Evolutionary conservation across 2,113 vertebrate species (phyloP).

Genomic region (Sialia sialis): DNA sequence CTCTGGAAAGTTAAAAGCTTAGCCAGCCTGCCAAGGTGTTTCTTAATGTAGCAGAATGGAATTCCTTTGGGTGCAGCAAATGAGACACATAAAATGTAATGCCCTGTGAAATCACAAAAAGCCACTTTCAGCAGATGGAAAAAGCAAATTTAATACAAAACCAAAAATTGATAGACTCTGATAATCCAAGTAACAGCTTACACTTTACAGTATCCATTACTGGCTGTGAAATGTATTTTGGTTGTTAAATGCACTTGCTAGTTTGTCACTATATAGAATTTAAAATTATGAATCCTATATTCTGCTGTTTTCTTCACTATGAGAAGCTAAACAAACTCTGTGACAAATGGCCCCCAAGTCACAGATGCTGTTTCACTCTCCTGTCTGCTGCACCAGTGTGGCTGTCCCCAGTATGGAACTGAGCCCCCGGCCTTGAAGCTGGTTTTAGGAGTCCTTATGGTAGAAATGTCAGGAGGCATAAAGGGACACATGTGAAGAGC

Average conservation of each 20-base stretch:
- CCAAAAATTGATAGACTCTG: conserved; percentile 26
- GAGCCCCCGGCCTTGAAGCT: not conserved
- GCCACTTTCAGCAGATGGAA: conserved; percentile 53
- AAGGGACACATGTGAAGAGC: not conserved
- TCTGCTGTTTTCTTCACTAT: not conserved
- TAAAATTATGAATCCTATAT: not conserved
- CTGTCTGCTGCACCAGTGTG: not conserved
- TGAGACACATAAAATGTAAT: conserved; percentile 78
- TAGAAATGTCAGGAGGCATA: not conserved
- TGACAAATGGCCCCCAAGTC: not conserved
- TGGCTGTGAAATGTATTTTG: not conserved
- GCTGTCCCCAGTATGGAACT: not conserved
- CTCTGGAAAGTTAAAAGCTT: conserved; percentile 35
- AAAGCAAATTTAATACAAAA: conserved; percentile 49
- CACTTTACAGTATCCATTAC: conserved; percentile 42
- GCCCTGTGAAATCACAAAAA: conserved; percentile 79
- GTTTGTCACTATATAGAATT: conserved; percentile 5
- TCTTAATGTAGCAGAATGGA: conserved; percentile 75
- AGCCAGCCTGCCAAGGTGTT: conserved; percentile 6
- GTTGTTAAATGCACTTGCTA: conserved; percentile 31
- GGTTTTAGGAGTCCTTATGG: not conserved
- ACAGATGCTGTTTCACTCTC: not conserved
- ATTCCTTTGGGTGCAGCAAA: conserved; percentile 75
- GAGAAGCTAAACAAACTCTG: not conserved
- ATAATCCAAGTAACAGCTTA: conserved; percentile 32